Evolutionary conservation across 2,888 invertebrate species (phyloP), one percentile per base, ranked within the genome.

Genomic region (Thera obeliscata): DNA sequence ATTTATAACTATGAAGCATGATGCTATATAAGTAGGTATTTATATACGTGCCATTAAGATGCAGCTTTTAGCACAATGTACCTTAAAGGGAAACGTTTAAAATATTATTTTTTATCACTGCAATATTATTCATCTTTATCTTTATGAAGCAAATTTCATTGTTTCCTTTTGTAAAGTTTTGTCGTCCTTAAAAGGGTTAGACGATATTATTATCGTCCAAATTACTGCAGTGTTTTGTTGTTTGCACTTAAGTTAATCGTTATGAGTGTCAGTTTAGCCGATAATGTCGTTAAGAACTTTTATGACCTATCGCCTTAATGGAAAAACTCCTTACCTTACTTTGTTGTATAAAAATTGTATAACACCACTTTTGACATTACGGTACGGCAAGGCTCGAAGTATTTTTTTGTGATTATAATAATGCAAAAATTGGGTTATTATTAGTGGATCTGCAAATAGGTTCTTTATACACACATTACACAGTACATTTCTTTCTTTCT

Each of bases 211-310:
- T 65, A 63, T 66, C 63, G 38, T 38, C 36, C 36, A 64, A 69
- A 60, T 63, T 69, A 69, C 66, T 63, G 69, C 69, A 61, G 63
- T 48, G 65, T 66, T 63, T 66, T 69, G 66, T 65, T 69, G 22
- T 66, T 54, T 67, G 59, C 57, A 69, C 56, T 69, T 66, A 63
- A 62, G 49, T 61, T 68, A 52, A n/a, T 62, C 69, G 54, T 52
- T 56, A 60, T 48, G 38, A 9, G 12, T 60, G 63, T 60, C 62
- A 60, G 54, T 49, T 49, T 9, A 50, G 12, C 33, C n/a, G 62
- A 66, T 69, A 62, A 38, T 48, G 55, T 41, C 64, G 48, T 61
- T 52, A 35, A 12, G 43, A 38, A 49, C 6, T 56, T 66, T 61
- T 57, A 46, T 66, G 33, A 41, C 46, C 54, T 22, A 41, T 50